Base-by-base conservation (phyloP, 2,113 vertebrate genomes). In the Loxodonta africana region DNA sequence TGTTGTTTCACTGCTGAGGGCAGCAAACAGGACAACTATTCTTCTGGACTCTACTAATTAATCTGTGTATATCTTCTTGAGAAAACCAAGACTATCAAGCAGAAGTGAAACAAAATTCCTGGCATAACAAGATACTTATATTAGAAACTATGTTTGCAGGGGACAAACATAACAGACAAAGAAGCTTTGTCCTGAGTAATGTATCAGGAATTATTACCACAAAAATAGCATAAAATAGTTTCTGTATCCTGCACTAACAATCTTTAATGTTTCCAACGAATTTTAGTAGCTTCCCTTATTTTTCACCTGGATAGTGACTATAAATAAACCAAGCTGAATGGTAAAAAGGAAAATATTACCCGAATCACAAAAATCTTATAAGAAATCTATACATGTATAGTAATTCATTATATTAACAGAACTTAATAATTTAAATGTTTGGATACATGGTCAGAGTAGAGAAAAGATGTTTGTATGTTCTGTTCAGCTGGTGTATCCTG, bases 31-130 rank as follows among this genome's bases (percentile, higher is more conserved):
- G 77, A 85, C 37, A 91, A 53, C 53, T 51, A 83, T 89, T 88
- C 77, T 92, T 93, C 46, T 80, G 33, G 63, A 76, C 20, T 85
- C 37, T 77, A 30, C 17, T 76, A 76, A 95, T 88, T 86, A 88
- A 88, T 82, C 78, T 78, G 53, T 20, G n/a, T 41, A 41, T 46
- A 73, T 63, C 69, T 93, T 95, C 69, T 88, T 77, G 73, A 96
- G 80, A 94, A 96, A 90, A 82, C 37, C 46, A 88, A 96, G 33
- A 80, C 76, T 82, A 51, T 81, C 20, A 65, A 94, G 41, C 26
- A 96, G 69, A 93, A 95, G 71, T 82, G 77, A 85, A 95, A 97
- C 26, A 90, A 86, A 92, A 96, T 81, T 90, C 74, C 95, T 91
- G 23, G n/a, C 83, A 88, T 53, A 67, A 90, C 62, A 90, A 41